Conservation (phyloP, 2,113 vertebrate species). For the Nanger granti region DNA sequence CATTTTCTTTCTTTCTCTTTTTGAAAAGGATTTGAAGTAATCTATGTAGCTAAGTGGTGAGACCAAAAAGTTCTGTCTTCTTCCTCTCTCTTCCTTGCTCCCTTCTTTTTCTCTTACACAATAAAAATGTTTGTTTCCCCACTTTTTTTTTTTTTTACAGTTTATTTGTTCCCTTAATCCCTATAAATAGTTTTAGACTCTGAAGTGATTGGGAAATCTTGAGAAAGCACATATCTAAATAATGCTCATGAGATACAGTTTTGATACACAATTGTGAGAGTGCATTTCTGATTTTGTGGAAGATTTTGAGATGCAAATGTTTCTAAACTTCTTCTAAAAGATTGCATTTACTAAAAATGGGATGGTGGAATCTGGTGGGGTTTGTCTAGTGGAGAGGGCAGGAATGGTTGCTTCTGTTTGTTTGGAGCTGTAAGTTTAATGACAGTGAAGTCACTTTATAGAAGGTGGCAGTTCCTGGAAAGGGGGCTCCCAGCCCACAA, state of each 20-base stretch:
- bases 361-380: background rate
- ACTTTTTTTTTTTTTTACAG: background rate
- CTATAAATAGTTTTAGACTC: background rate
- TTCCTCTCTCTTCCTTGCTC: background rate
- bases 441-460: background rate
- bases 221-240: background rate
- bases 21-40: background rate
- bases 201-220: background rate
- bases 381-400: background rate
- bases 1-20: background rate
- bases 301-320: background rate
- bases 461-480: background rate
- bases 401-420: background rate
- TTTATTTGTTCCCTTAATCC: background rate
- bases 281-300: background rate
- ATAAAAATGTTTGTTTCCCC: background rate
- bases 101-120: background rate
- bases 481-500: background rate
- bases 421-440: background rate
- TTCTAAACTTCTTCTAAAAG: background rate
- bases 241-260: background rate
- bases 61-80: background rate
- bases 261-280: no score
- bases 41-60: background rate
- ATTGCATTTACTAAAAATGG: background rate